A percentile compares a stretch with the other conserved stretches of the same genome.
phyloP scores from a whole-genome alignment of 1,140 invertebrate species.

The Trachelipus rathkii region DNA sequence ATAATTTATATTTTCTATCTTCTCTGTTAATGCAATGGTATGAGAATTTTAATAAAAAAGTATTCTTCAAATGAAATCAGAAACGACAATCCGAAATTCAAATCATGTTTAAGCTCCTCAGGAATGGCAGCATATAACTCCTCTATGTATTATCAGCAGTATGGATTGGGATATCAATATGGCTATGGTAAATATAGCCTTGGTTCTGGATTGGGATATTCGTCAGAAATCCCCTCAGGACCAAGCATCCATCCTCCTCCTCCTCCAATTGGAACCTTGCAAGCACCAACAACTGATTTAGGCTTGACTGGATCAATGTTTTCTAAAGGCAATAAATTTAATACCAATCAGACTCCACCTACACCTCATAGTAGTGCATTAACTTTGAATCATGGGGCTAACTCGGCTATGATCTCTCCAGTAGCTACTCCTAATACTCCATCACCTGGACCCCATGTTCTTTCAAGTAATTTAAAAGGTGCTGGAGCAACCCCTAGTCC shows the following conservation, averaged over 20 bases:
- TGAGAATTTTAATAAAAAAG: too few relatives aligned
- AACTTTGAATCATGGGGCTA: constrained; percentile 32
- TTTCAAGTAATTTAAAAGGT: constrained; percentile 33
- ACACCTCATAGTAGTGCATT: constrained; percentile 30
- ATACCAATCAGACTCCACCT: constrained; percentile 31
- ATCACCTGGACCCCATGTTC: constrained; percentile 40
- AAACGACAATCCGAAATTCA: too few relatives aligned
- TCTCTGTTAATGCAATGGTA: too few relatives aligned
- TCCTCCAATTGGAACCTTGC: constrained; percentile 39
- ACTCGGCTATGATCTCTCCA: constrained; percentile 38
- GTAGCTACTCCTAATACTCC: constrained; percentile 37
- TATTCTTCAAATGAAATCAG: too few relatives aligned
- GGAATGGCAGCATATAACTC: constrained; percentile 44
- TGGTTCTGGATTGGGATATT: constrained; percentile 39
- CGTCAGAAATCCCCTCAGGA: constrained; percentile 40
- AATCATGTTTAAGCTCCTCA: too few relatives aligned
- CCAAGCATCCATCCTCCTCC: constrained; percentile 39
- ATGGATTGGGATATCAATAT: constrained; percentile 45
- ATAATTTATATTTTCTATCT: too few relatives aligned
- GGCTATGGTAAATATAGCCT: constrained; percentile 44
- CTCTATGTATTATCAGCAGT: constrained; percentile 46
- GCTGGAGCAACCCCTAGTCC: constrained; percentile 42
- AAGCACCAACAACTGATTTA: constrained; percentile 43
- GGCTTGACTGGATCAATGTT: constrained; percentile 45
- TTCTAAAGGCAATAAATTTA: constrained; percentile 35